A percentile compares a stretch with the other conserved stretches of the same genome.
Evolutionary conservation across 2,888 invertebrate genomes (phyloP).

Genomic region (Ptychoptera albimana): DNA sequence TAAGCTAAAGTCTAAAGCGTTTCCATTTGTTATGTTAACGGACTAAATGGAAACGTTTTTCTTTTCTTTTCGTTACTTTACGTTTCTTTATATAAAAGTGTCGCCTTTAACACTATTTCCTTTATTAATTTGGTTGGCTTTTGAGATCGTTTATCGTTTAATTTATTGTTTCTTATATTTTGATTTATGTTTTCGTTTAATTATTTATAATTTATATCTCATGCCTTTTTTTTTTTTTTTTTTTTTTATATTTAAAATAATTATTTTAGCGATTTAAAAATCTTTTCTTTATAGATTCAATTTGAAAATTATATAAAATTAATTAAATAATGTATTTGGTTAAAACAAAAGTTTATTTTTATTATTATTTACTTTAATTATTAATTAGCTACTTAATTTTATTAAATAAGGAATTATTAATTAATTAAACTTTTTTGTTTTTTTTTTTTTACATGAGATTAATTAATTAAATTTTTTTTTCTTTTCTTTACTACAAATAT

Average conservation of each 20-base stretch:
- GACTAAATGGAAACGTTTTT: neutral
- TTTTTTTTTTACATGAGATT: too few relatives aligned
- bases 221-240: neutral
- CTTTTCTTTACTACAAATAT: too few relatives aligned
- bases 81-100: neutral
- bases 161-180: neutral
- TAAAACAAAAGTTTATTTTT: neutral
- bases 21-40: neutral
- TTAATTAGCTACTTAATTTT: neutral
- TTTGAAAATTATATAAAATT: neutral
- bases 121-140: neutral
- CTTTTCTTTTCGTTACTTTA: neutral
- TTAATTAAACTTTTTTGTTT: neutral
- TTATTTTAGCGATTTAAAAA: neutral
- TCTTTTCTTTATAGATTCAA: neutral
- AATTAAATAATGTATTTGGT: neutral
- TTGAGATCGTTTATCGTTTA: neutral
- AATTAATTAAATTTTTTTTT: too few relatives aligned
- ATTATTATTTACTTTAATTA: neutral
- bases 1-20: neutral
- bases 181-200: neutral
- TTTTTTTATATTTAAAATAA: neutral
- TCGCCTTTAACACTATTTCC: neutral
- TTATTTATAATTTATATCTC: neutral
- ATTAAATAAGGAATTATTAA: neutral